Evolutionary conservation across 64 coral and sea anemone species (phyloP), one percentile per base, ranked within the genome.

Genomic region (Pachyseris speciosa): DNA sequence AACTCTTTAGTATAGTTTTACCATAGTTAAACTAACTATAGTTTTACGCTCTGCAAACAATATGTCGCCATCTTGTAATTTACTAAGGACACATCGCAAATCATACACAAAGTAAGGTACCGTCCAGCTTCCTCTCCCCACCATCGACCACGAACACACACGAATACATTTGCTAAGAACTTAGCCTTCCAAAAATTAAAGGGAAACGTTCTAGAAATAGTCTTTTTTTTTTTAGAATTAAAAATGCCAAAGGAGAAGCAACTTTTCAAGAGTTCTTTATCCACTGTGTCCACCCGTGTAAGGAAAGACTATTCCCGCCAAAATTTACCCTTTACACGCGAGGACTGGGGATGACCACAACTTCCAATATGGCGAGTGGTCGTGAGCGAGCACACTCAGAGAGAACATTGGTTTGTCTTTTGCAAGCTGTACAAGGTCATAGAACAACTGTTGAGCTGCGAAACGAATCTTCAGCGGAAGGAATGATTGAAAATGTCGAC

Each of bases 361-460:
- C 13, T 86, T 42, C 22, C 53, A 94, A 89, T 31, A 98, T 98
- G 96, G 92, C 89, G 64, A 94, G 93, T 1, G 90, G 93, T 34
- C 83, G 88, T 55, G 97, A 99, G 71, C 58, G 94, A 51, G 90
- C 94, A 2, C 41, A 93, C 15, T 48, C 86, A 44, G 89, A 95
- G 78, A 88, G 90, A 83, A 90, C 83, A 42, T 80, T 99, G 25
- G 80, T 99, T 42, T 95, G 94, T 87, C 89, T 99, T 77, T 75
- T 99, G 31, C 87, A 95, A 84, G 93, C 93, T 37, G 88, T 95
- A 3, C 85, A 83, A 84, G 94, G 97, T 16, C 74, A 93, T 63
- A 85, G 84, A 33, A 95, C 94, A 38, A 95, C 80, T 24, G 89
- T 99, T 37, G 97, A 99, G 67, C 90, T 99, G 42, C 69, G 97